Evolutionary conservation across 1,140 invertebrate genomes (phyloP), one percentile per base, ranked within the genome.

Genomic region (Pogonomyrmex barbatus): DNA sequence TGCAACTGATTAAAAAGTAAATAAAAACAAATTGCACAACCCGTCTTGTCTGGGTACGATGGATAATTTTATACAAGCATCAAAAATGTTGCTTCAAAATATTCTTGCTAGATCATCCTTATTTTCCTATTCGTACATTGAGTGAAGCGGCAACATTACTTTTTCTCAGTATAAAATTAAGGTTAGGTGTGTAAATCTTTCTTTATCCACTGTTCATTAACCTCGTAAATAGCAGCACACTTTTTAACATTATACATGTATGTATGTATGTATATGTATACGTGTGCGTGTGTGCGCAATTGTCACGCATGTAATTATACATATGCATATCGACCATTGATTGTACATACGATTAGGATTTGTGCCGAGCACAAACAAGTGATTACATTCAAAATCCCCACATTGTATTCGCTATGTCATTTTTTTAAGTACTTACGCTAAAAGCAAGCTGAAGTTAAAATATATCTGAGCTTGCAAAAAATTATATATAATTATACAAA

Each of bases 331-430:
- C 90, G 88, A 92, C 71, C 85, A 92, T 85, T 93, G 92, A 94
- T 94, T 93, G 90, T 92, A 24, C 24, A 24, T 24, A 94, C 92
- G 71, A 92, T 91, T 91, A 92, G 84, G 78, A 91, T 91, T 91
- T 91, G 87, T 93, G 91, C 88, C 73, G 30, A 70, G 92, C 91
- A 94, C 91, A 84, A 83, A 85, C 58, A 91, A 93, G 89, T 87
- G 88, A 92, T 90, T 87, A 93, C 91, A 93, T 90, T 92, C 63
- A 92, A 39, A 70, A 73, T 50, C 67, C 54, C 71, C 84, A 62
- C 71, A 56, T 87, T 87, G 1, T 62, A 82, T 78, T 87, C 39
- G 50, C 33, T 47, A 17, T 33, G 17, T 56, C 24, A 9, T 71
- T 6, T 2, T 42, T 54, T 33, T 8, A 2, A 39, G 10, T 50